Evolutionary conservation across 2,797 vertebrate species (phyloP).

Genomic region (Phoxinus dragarum): DNA sequence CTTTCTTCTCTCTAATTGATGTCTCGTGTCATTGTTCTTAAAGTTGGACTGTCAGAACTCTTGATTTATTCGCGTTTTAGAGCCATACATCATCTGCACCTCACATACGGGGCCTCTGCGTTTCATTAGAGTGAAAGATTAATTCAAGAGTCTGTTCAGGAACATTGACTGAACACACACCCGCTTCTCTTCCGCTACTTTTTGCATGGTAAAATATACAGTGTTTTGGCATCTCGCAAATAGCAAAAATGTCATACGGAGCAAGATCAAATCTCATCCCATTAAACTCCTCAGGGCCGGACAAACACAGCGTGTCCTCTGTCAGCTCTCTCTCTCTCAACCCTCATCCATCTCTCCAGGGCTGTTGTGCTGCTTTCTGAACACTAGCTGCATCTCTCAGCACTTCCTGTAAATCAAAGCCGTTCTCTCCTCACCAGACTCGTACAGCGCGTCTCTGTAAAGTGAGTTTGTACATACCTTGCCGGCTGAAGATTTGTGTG

Average conservation of each 20-base stretch:
- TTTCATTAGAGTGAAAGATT: conserved; percentile 80
- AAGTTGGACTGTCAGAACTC: conserved; percentile 73
- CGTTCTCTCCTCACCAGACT: conserved; percentile 19
- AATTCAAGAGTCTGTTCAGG: conserved; percentile 67
- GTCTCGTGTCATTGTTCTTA: conserved; percentile 71
- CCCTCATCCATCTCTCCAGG: conserved; percentile 17
- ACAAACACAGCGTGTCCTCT: conserved; percentile 48
- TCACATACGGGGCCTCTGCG: conserved; percentile 64
- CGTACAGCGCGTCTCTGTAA: neutral
- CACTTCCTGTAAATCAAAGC: conserved; percentile 50
- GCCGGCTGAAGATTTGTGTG: conserved; percentile 28
- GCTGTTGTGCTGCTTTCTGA: conserved; percentile 31
- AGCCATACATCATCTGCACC: conserved; percentile 75
- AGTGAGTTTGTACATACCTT: conserved; percentile 29
- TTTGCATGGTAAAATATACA: conserved; percentile 21
- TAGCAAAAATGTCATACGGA: conserved; percentile 40
- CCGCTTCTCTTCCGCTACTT: conserved; percentile 18
- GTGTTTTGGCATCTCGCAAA: conserved; percentile 26
- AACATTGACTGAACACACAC: conserved; percentile 56
- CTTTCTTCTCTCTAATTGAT: conserved; percentile 71
- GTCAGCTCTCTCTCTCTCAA: conserved; percentile 60
- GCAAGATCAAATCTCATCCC: conserved; percentile 51
- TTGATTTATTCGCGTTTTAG: conserved; percentile 77
- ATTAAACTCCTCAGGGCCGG: conserved; percentile 34
- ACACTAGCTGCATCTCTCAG: conserved; percentile 39